These are phyloP conservation scores for Diabrotica undecimpunctata DNA, from an alignment of 1,140 invertebrate genomes.

Conservation along the genomic window DNA sequence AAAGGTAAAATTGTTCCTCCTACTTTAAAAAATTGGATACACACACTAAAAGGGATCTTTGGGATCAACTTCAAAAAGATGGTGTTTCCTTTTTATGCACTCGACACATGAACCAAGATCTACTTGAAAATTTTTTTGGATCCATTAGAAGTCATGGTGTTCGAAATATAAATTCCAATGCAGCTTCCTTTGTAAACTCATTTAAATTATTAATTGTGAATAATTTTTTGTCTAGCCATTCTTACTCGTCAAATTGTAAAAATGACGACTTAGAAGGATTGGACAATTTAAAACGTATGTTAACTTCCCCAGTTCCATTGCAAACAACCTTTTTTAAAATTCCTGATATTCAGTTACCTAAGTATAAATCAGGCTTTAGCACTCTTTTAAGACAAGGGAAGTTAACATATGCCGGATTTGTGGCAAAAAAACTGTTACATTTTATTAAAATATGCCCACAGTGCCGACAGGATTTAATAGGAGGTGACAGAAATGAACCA, in stretches of 20 bases:
- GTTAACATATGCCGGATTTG: conserved; percentile 7
- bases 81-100: conserved; percentile 4
- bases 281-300: conserved; percentile 18
- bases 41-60: conserved; percentile 16
- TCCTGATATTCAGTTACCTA: conserved; percentile 1
- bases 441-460: not conserved
- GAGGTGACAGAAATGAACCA: not conserved
- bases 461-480: not conserved
- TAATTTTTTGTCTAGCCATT: conserved; percentile 23
- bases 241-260: conserved; percentile 18
- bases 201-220: conserved; percentile 22
- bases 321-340: not conserved
- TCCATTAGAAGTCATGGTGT: conserved; percentile 27
- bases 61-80: not conserved
- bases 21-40: conserved; percentile 9
- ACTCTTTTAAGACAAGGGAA: not conserved
- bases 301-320: conserved; percentile 1
- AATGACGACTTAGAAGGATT: conserved; percentile 12
- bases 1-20: conserved; percentile 12
- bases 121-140: conserved; percentile 40
- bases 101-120: conserved; percentile 35
- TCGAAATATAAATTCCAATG: conserved; percentile 4
- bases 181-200: conserved; percentile 14
- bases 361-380: not conserved
- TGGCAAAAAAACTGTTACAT: not conserved